A percentile compares a stretch with the other conserved stretches of the same genome.
Conservation (phyloP, 2,797 vertebrate species). For the Vultur gryphus region DNA sequence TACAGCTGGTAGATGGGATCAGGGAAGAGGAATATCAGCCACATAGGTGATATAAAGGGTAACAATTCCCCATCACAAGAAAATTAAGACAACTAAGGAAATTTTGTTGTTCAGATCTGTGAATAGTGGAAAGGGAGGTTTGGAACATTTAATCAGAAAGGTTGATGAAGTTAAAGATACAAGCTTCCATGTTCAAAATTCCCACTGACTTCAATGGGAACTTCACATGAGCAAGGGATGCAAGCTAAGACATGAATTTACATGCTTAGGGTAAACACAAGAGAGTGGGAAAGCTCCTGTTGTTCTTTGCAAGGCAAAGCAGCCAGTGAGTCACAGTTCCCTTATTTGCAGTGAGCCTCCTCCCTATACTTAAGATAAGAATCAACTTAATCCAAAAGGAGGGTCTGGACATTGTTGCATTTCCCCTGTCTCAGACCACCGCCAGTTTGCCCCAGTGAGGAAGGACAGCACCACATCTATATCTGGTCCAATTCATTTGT, state of each 20-base stretch:
- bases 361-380: not conserved
- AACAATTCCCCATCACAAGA: not conserved
- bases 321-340: not conserved
- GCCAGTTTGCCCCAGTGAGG: not conserved
- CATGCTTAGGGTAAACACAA: not conserved
- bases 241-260: not conserved
- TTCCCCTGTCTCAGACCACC: not conserved
- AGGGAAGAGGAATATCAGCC: not conserved
- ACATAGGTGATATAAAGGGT: fast-evolving
- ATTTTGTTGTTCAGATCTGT: not conserved
- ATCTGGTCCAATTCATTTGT: not conserved
- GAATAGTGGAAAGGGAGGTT: not conserved
- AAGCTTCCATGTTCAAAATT: not conserved
- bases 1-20: not conserved
- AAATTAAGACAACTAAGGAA: not conserved
- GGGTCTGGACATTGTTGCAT: not conserved
- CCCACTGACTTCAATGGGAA: not conserved
- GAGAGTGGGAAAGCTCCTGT: not conserved
- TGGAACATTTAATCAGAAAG: not conserved
- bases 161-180: not conserved
- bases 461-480: not conserved
- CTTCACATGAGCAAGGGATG: not conserved
- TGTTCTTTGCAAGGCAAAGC: not conserved
- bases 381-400: not conserved
- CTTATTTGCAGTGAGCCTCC: not conserved